A percentile compares a stretch with the other conserved stretches of the same genome.
These are phyloP conservation scores for Philotrypesis tridentata DNA, from an alignment of 1,140 invertebrate species.

Conservation along the genomic window DNA sequence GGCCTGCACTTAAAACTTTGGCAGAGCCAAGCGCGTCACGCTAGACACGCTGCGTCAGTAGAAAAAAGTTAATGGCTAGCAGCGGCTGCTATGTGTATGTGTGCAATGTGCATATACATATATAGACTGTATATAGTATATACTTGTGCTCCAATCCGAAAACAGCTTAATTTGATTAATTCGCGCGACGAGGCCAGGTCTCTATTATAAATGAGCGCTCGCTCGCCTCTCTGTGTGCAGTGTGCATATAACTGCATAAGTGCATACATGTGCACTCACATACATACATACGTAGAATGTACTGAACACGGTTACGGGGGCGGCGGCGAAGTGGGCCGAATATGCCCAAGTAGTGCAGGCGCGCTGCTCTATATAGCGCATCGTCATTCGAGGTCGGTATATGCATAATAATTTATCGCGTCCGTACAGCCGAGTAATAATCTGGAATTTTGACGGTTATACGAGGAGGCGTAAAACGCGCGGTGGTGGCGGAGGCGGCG, in stretches of 20 bases:
- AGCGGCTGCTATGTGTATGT: too few relatives aligned
- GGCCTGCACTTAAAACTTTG: too few relatives aligned
- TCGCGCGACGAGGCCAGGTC: not conserved
- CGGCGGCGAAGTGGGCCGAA: not conserved
- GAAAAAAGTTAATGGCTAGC: not conserved
- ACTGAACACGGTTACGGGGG: too few relatives aligned
- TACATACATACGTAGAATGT: not conserved
- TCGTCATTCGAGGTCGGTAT: constrained; percentile 3
- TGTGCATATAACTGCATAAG: too few relatives aligned
- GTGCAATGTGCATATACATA: too few relatives aligned
- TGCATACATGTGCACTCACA: too few relatives aligned
- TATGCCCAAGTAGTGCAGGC: not conserved
- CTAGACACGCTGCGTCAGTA: too few relatives aligned
- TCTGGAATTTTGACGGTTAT: constrained; percentile 7
- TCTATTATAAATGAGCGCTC: constrained; percentile 12
- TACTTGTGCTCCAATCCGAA: not conserved
- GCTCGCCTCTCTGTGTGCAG: too few relatives aligned
- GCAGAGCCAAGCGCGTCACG: too few relatives aligned
- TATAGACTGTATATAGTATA: too few relatives aligned
- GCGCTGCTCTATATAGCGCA: too few relatives aligned
- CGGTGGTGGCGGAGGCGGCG: too few relatives aligned
- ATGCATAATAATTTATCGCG: constrained; percentile 26
- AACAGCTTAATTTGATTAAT: constrained; percentile 14
- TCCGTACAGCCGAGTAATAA: constrained; percentile 4
- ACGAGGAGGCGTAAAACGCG: not conserved